Base-by-base conservation (phyloP, 2,888 invertebrate species). In the Fragum whitleyi region DNA sequence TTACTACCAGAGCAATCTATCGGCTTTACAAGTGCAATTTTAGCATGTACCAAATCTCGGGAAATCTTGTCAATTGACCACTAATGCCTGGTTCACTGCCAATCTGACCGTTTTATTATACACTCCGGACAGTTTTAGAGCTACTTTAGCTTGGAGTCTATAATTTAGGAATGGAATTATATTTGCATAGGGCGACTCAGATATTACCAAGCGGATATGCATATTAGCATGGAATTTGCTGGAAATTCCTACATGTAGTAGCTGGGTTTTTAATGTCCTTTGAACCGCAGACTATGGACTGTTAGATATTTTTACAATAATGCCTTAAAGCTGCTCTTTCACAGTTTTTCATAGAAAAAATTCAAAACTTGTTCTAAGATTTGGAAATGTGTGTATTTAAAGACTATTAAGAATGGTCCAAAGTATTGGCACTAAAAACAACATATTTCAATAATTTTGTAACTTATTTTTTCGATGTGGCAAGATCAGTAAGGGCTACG, bases 21-120 rank as follows among this genome's bases (percentile, higher is more conserved):
- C 19, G 47, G 47, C 5, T 19, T 47, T n/a, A 47, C 47, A n/a
- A n/a, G n/a, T 19, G 47, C 47, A 47, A 47, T 47, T 47, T 47
- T 14, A n/a, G n/a, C 47, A 47, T 47, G 47, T 47, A 47, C 47
- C 32, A 65, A 65, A 65, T 65, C 65, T 26, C 42, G 6, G 23
- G 16, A 9, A 65, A 65, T 65, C 39, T 42, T 65, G 39, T 26
- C 65, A 65, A 65, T 42, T 65, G 65, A 36, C 28, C 65, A 65
- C 65, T 65, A 65, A 65, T 65, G 32, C 65, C 65, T 42, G 36
- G 19, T 2, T 39, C 16, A 42, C 42, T 21, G 36, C 42, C 65
- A 21, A 23, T 39, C 16, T 21, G 39, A 6, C 65, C 65, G 14
- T 65, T 65, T 65, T 36, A 65, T 65, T 65, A 42, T 26, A 36